phyloP scores from a whole-genome alignment of 2,113 vertebrate genomes.

The Pseudorasbora parva region DNA sequence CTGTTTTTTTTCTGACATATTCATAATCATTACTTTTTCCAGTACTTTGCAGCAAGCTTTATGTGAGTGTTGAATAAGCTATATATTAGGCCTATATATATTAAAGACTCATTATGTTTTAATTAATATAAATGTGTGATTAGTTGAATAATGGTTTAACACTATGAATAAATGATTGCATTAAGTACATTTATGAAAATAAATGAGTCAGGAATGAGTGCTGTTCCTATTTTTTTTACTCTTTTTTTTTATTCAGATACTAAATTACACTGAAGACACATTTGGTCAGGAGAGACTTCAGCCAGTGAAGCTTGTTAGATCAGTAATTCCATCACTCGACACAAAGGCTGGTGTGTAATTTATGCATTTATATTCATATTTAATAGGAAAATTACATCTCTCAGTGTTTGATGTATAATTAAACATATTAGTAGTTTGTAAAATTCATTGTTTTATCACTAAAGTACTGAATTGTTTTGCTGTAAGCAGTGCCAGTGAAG shows the following conservation, averaged over 20 bases:
- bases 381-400: background rate
- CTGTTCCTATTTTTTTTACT: background rate
- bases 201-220: no score
- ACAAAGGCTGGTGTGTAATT: background rate
- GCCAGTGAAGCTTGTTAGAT: background rate
- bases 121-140: no score
- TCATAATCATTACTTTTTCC: no score
- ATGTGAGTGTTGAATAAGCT: no score
- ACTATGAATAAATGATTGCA: background rate
- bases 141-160: no score
- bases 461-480: background rate
- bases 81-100: no score
- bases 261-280: background rate
- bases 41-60: no score
- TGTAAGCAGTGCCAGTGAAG: background rate
- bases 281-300: background rate
- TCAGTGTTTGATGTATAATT: background rate
- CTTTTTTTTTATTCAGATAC: background rate
- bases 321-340: background rate
- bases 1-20: no score
- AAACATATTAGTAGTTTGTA: background rate
- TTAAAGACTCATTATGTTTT: no score
- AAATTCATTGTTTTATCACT: no score
- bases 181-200: background rate
- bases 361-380: background rate